Evolutionary conservation across 2,113 vertebrate species (phyloP), one percentile per base, ranked within the genome.

Genomic region (Neomonachus schauinslandi): DNA sequence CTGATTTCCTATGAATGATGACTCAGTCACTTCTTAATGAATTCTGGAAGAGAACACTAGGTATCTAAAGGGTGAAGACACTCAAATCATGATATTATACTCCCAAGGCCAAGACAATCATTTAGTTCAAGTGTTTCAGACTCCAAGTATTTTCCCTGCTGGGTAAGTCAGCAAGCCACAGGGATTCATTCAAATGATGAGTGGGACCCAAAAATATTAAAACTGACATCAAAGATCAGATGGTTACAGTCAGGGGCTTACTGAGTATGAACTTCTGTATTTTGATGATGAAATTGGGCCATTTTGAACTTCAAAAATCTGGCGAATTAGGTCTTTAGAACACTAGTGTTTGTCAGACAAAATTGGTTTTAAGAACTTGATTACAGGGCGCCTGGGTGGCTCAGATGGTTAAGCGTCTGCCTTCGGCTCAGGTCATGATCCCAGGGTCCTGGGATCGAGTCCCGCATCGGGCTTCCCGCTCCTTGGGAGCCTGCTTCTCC

Each of bases 331-430:
- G 42, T 97, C 55, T 72, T 94, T 28, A 97, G 49, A 94, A 51
- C 67, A 94, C 46, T 51, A 88, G 42, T 96, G 49, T 95, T 94
- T 93, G 85, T 91, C 84, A 98, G 79, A 76, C 21, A 89, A 85
- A 97, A 98, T 28, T 53, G 80, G 61, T 98, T 98, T 72, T 46
- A 95, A 93, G 79, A 85, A 91, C 33, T 90, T 94, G 46, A 89
- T 89, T 94, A 93, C 82, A 59, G n/a, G n/a, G n/a, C n/a, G n/a
- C n/a, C n/a, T n/a, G n/a, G n/a, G n/a, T n/a, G n/a, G n/a, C n/a
- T n/a, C n/a, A n/a, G n/a, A n/a, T n/a, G n/a, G n/a, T n/a, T n/a
- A n/a, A n/a, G n/a, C n/a, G n/a, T n/a, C n/a, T n/a, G n/a, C n/a
- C n/a, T n/a, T n/a, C n/a, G n/a, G n/a, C n/a, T n/a, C n/a, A n/a